Evolutionary conservation across 2,888 invertebrate species (phyloP), one percentile per base, ranked within the genome.

Genomic region (Rambutsinella grinnellia): DNA sequence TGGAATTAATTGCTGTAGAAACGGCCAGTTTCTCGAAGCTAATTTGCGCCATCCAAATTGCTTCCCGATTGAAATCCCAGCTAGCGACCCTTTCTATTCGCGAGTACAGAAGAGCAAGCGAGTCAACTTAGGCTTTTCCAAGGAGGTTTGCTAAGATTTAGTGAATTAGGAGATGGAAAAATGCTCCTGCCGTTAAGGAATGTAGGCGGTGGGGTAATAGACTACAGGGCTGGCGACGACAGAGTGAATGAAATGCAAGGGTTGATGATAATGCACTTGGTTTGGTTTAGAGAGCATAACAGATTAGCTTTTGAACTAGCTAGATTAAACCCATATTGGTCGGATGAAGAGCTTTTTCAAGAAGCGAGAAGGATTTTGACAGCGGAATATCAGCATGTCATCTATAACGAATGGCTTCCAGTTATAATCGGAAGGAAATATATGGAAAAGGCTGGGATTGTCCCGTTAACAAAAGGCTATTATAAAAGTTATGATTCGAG

Each of bases 41-140:
- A 67, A 72, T 0, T 53, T 79, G 3, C 36, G 79, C n/a, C 84
- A 84, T 70, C 84, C 84, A 0, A 79, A 80, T 56, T 84, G 84
- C 63, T 72, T 84, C n/a, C 84, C 84, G 1, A 84, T 84, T 26
- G 79, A 80, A 54, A 84, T 84, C 46, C 82, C 83, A 8, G 19
- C 57, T 5, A 72, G 79, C 27, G 84, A 84, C 56, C 70, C 79
- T 0, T 84, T 84, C 65, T 84, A 84, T 53, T 95, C 85, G 95
- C 95, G 0, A 94, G 92, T 78, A 91, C 89, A 2, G 89, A 89
- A 10, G 87, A 89, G 44, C 90, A 92, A 79, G 91, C 92, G 19
- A 88, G 88, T 13, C 90, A 90, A 24, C 87, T 95, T 24, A 89
- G 95, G 3, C 89, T 91, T 6, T 90, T 90, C 84, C 87, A 88